Base-by-base conservation (phyloP, 2,113 vertebrate genomes). In the Nothoprocta perdicaria region DNA sequence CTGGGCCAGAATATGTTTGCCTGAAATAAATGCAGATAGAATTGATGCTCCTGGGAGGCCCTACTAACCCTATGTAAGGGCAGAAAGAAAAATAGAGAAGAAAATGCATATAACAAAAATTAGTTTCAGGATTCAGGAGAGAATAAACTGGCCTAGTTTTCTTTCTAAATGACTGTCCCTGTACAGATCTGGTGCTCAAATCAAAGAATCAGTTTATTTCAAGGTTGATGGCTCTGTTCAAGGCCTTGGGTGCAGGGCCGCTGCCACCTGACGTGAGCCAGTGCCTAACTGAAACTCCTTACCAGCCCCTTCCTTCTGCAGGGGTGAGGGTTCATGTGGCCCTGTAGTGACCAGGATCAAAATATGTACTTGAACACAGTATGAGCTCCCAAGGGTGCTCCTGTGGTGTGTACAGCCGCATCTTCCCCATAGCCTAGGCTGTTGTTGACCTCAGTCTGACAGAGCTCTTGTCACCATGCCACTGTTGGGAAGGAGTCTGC, bases 141-240 rank as follows among this genome's bases (percentile, higher is more conserved):
- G 55, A 94, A 12, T 77, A 82, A 58, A 21, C 48, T 93, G 79
- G 19, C 67, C 79, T 87, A 23, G 5, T 87, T 95, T 91, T 80
- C 58, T 83, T 89, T 93, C 67, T 80, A 27, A 69, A 45, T 82
- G 60, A 0, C 41, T 94, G 53, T 73, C 40, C 45, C 21, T 7
- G 10, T 92, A 24, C 40, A 62, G 26, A 69, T 12, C 26, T 41
- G 72, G 27, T 81, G 40, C n/a, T 91, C 19, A 66, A n/a, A 1
- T 79, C 50, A 43, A 62, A 8, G 29, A 61, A 48, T 79, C 4
- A 1, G 7, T 65, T 94, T 84, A 48, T 79, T 90, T 55, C 0
- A 1, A 84, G 22, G 19, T 2, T 90, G 43, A 43, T 81, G 43
- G 41, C 48, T 24, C 18, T 58, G 6, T 60, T 38, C 2, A 12